phyloP scores from a whole-genome alignment of 2,888 invertebrate genomes.

The Chloroclysta siterata region DNA sequence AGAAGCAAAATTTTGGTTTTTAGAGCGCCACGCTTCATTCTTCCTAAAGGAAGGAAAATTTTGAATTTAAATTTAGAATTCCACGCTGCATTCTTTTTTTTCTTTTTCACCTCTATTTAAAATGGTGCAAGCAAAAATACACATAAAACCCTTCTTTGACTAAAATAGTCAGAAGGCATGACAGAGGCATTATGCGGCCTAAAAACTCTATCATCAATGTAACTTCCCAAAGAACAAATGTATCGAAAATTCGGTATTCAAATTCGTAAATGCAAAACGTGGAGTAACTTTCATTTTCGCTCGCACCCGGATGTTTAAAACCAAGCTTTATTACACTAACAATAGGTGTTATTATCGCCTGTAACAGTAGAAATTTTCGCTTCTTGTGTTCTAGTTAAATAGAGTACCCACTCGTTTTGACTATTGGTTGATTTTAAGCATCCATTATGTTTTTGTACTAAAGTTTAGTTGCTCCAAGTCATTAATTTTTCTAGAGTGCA shows the following conservation, averaged over 20 bases:
- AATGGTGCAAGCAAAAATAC: no score
- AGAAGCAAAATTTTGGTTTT: no score
- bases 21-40: no score
- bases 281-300: slow-evolving; percentile 80
- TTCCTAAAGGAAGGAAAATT: no score
- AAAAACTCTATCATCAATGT: no score
- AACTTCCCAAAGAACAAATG: slow-evolving; percentile 7
- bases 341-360: slow-evolving; percentile 50
- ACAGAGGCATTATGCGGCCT: no score
- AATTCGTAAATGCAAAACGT: slow-evolving; percentile 80
- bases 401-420: slow-evolving; percentile 60
- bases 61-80: no score
- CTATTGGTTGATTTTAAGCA: slow-evolving; percentile 73
- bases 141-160: no score
- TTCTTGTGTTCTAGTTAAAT: slow-evolving; percentile 69
- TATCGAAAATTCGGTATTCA: slow-evolving; percentile 68
- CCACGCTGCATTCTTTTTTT: no score
- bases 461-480: slow-evolving; percentile 36
- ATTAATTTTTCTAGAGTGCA: neutral
- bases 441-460: slow-evolving; percentile 58
- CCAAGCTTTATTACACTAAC: slow-evolving; percentile 45
- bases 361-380: slow-evolving; percentile 69
- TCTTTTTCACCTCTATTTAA: no score
- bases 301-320: slow-evolving; percentile 41
- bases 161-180: no score